Conservation (phyloP, 2,888 invertebrate genomes). For the Panopea generosa region DNA sequence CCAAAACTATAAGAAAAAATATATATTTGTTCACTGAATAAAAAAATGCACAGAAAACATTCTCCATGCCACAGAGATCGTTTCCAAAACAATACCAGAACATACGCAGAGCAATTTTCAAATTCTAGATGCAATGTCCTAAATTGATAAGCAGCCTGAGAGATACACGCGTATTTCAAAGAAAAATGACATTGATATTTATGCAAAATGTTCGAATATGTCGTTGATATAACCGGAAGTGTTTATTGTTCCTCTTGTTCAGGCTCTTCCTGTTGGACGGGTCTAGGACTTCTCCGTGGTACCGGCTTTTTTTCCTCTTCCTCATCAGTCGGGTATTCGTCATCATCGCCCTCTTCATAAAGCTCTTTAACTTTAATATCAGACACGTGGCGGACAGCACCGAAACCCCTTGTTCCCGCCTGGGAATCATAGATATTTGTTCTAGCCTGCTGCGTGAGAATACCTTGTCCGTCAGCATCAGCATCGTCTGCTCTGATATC, state of each 20-base stretch:
- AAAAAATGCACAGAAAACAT: too few relatives aligned
- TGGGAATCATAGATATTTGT: constrained; percentile 80
- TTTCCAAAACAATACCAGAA: neutral
- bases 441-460: constrained; percentile 75
- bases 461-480: constrained; percentile 44
- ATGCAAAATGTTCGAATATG: too few relatives aligned
- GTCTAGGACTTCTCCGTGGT: constrained; percentile 16
- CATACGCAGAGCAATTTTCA: constrained; percentile 1
- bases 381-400: constrained; percentile 81
- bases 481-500: constrained; percentile 77
- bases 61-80: constrained; percentile 36
- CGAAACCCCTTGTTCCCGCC: constrained; percentile 82
- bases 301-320: constrained; percentile 31
- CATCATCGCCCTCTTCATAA: constrained; percentile 75
- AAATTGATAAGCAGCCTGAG: neutral
- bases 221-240: neutral
- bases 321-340: constrained; percentile 49
- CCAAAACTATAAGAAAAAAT: too few relatives aligned
- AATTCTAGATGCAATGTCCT: constrained; percentile 35
- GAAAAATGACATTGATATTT: too few relatives aligned
- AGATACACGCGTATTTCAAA: neutral
- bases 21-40: neutral
- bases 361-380: constrained; percentile 82
- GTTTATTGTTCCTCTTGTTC: constrained; percentile 1
- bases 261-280: constrained; percentile 7